Percentiles rank a stretch among this genome's conserved stretches.
Conservation (phyloP, 2,113 vertebrate species). For the Phylloscopus whistleri region DNA sequence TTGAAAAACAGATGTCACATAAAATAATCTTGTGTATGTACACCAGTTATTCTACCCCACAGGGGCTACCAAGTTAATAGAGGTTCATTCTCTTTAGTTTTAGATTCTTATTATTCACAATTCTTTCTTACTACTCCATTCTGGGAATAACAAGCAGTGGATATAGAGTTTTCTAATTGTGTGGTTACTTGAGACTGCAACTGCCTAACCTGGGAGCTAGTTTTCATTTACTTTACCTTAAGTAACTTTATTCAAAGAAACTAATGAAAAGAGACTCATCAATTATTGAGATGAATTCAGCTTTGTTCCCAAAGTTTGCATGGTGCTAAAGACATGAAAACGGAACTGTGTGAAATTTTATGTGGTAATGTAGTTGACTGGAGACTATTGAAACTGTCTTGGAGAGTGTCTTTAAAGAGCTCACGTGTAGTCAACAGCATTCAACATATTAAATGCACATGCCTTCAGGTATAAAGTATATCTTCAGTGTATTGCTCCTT, state of each 20-base stretch:
- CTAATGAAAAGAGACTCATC: slow-evolving; percentile 33
- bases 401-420: not conserved
- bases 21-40: not conserved
- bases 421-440: not conserved
- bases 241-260: slow-evolving; percentile 35
- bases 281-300: slow-evolving; percentile 46
- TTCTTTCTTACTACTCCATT: not conserved
- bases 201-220: not conserved
- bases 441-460: not conserved
- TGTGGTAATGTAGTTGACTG: not conserved
- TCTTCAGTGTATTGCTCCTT: not conserved
- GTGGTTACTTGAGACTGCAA: slow-evolving; percentile 29
- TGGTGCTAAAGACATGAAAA: not conserved
- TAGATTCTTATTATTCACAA: slow-evolving; percentile 6
- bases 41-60: not conserved
- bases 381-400: not conserved
- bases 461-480: not conserved
- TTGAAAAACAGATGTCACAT: not conserved
- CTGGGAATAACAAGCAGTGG: not conserved
- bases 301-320: slow-evolving; percentile 26
- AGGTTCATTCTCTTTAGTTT: slow-evolving; percentile 9
- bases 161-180: slow-evolving; percentile 13
- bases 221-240: slow-evolving; percentile 40
- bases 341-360: not conserved
- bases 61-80: not conserved